These are phyloP conservation scores for Rhynchotus rufescens DNA, from an alignment of 2,797 vertebrate genomes.

Conservation along the genomic window DNA sequence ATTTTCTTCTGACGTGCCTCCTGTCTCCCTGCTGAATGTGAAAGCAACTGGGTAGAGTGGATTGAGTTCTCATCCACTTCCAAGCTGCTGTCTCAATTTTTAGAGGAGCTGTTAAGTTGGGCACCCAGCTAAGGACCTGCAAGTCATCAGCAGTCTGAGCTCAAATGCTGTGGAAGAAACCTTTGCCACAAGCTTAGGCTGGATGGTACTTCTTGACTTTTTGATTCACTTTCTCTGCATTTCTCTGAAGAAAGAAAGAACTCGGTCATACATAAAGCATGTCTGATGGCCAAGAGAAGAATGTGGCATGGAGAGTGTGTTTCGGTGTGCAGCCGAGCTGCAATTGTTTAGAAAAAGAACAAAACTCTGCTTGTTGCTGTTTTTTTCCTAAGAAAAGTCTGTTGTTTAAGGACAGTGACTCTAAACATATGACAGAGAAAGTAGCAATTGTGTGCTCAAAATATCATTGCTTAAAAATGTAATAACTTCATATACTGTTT, in stretches of 20 bases:
- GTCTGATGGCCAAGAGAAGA: background rate
- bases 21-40: too few species aligned
- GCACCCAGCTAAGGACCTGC: background rate
- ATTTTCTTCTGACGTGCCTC: too few species aligned
- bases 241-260: background rate
- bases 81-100: background rate
- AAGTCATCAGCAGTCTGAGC: background rate
- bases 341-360: constrained; percentile 23
- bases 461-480: background rate
- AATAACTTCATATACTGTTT: background rate
- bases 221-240: background rate
- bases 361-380: constrained; percentile 22
- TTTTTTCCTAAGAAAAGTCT: constrained; percentile 48
- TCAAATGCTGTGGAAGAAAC: background rate
- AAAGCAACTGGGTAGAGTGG: too few species aligned
- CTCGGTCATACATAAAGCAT: rapidly evolving
- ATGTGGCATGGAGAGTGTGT: background rate
- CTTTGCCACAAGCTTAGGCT: background rate
- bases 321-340: background rate
- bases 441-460: background rate
- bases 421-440: constrained; percentile 50
- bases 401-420: constrained; percentile 46
- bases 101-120: background rate
- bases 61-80: too few species aligned
- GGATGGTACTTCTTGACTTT: background rate